These are phyloP conservation scores for Platorchestia sp. DNA, from an alignment of 1,140 invertebrate species.

Conservation along the genomic window DNA sequence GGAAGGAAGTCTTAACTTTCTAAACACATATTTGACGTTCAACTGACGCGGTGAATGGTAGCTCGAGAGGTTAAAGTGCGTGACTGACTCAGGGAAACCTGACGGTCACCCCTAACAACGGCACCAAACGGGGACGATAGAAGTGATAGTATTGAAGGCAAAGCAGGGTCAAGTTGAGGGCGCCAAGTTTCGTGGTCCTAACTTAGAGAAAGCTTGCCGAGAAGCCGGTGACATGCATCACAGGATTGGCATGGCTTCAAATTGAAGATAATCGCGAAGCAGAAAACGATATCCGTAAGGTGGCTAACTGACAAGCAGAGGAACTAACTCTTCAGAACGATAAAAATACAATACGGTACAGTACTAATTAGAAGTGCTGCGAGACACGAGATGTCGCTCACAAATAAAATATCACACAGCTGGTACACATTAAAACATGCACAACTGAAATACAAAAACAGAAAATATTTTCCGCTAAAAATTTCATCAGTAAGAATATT, in stretches of 20 bases:
- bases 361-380: neutral
- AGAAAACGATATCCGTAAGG: neutral
- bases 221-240: neutral
- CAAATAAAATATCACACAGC: neutral
- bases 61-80: neutral
- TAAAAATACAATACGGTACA: neutral
- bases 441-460: neutral
- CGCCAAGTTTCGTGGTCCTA: neutral
- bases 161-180: neutral
- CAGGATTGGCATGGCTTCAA: neutral
- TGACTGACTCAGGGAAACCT: neutral
- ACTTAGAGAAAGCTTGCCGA: neutral
- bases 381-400: neutral
- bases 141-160: neutral
- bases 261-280: neutral
- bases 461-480: neutral
- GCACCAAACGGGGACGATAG: neutral
- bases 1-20: neutral
- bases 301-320: neutral
- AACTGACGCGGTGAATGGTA: neutral
- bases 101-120: neutral
- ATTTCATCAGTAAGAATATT: neutral
- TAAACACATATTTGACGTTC: neutral
- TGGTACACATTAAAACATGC: neutral
- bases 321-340: neutral